Evolutionary conservation across 2,113 vertebrate species (phyloP).

Genomic region (Ammodytes marinus): DNA sequence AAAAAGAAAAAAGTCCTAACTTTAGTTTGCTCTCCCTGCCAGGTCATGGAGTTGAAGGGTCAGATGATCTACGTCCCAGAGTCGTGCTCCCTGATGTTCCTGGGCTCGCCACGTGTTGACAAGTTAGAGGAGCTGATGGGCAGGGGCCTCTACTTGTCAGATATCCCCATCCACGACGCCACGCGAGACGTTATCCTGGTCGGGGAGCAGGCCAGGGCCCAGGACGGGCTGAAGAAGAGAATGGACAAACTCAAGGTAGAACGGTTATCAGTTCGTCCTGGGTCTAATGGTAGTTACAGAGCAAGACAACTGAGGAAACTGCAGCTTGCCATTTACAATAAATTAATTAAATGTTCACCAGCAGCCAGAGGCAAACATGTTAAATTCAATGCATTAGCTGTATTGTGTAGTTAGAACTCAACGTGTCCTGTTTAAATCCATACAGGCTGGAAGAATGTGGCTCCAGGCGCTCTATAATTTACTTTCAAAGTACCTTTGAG

Average conservation of each 20-base stretch:
- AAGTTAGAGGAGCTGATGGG: constrained; percentile 99
- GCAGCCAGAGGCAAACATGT: not conserved
- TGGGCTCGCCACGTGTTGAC: constrained; percentile 98
- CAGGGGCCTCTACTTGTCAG: constrained; percentile 94
- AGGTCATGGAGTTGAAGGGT: constrained; percentile 99
- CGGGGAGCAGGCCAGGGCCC: constrained; percentile 97
- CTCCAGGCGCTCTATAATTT: constrained; percentile 59
- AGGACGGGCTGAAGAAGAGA: constrained; percentile 97
- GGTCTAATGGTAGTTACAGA: not conserved
- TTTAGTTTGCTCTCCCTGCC: constrained; percentile 40
- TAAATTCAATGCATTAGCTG: constrained; percentile 12
- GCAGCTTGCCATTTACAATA: not conserved
- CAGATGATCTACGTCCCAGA: constrained; percentile 99
- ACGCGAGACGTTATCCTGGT: constrained; percentile 97
- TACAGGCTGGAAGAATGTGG: constrained; percentile 5
- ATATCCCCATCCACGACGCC: constrained; percentile 98
- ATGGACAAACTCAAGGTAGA: constrained; percentile 97
- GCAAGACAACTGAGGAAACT: not conserved
- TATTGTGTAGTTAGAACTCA: constrained; percentile 7
- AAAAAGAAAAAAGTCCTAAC: not conserved
- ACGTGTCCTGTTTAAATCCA: constrained; percentile 35
- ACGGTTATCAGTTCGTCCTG: not conserved
- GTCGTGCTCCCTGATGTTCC: constrained; percentile 93
- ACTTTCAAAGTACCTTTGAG: constrained; percentile 53
- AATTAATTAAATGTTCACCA: not conserved